phyloP scores from a whole-genome alignment of 2,888 invertebrate species.

The Ganaspis brasiliensis region DNA sequence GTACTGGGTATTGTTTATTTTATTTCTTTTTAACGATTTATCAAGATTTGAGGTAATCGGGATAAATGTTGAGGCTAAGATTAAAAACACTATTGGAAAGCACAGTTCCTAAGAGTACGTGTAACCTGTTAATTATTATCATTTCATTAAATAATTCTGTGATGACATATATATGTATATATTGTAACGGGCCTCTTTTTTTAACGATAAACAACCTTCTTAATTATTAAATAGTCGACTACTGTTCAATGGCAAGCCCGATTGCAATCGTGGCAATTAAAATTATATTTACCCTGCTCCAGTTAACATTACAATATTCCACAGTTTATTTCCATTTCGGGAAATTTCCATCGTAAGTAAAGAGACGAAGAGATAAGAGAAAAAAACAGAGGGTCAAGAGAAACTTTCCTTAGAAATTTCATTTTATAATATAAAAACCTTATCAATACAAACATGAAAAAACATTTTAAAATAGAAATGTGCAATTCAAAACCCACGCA shows the following conservation, averaged over 20 bases:
- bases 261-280: constrained; percentile 53
- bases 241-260: constrained; percentile 53
- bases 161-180: constrained; percentile 20
- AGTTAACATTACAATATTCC: constrained; percentile 48
- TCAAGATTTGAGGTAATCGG: constrained; percentile 49
- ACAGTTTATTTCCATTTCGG: constrained; percentile 42
- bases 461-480: neutral
- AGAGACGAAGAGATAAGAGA: neutral
- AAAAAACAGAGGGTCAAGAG: neutral
- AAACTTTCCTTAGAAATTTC: neutral
- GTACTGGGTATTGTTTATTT: constrained; percentile 45
- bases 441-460: neutral
- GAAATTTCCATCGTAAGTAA: constrained; percentile 16
- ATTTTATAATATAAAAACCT: neutral
- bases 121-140: constrained; percentile 4
- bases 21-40: constrained; percentile 46
- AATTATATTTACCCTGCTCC: constrained; percentile 49
- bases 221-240: constrained; percentile 44
- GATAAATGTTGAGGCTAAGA: constrained; percentile 23
- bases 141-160: constrained; percentile 41
- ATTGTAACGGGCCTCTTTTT: constrained; percentile 37
- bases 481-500: neutral
- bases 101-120: constrained; percentile 31
- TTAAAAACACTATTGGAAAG: constrained; percentile 48
- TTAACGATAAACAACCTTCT: constrained; percentile 45